Evolutionary conservation across 2,113 vertebrate genomes (phyloP).

Genomic region (rabbit (Oryctolagus cuniculus)): mOryCun1.1 NC_091440.1:53225501-53226000

Average conservation of each 20-base stretch:
- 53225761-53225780: neutral
- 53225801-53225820: slow-evolving; percentile 47
- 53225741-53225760: neutral
- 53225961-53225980: too few relatives aligned
- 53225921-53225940: too few relatives aligned
- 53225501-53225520: slow-evolving; percentile 16
- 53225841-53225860: slow-evolving; percentile 19
- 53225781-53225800: slow-evolving; percentile 32
- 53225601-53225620: slow-evolving; percentile 49
- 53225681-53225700: neutral
- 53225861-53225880: neutral
- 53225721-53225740: neutral
- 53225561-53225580: slow-evolving; percentile 54
- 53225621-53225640: slow-evolving; percentile 53
- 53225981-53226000: too few relatives aligned
- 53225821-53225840: slow-evolving; percentile 11
- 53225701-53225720: neutral
- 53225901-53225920: too few relatives aligned
- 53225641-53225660: slow-evolving; percentile 52
- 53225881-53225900: neutral
- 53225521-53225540: neutral
- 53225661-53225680: slow-evolving; percentile 38
- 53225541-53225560: slow-evolving; percentile 46
- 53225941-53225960: too few relatives aligned
- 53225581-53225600: slow-evolving; percentile 57